Evolutionary conservation across 2,797 vertebrate genomes (phyloP), one percentile per base, ranked within the genome.

Genomic region (Propithecus perrieri): DNA sequence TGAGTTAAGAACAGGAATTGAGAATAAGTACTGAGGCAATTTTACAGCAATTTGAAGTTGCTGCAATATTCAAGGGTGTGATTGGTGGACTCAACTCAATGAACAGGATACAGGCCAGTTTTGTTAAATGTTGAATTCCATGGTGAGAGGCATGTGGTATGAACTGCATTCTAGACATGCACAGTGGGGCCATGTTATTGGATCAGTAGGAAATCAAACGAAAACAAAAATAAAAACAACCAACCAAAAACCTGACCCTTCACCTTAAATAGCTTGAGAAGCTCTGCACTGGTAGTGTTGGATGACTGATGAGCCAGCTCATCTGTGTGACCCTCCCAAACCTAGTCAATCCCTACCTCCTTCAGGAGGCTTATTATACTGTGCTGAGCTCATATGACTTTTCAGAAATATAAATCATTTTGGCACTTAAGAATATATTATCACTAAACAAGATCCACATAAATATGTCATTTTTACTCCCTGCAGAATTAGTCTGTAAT

Each of bases 351-450:
- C 46, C 46, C 65, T 50, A 75, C 26, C 30, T 84, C 48, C 38
- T 72, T 79, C 7, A 20, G 28, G 17, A 92, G 35, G 48, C 30
- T 80, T 57, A 38, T 26, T 69, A 65, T 38, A 55, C 72, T 85
- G 2, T 50, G 26, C 84, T 84, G 14, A 71, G 24, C 48, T 67
- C 89, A 46, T 35, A 50, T 30, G 72, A 80, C 43, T 75, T 79
- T 83, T 83, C 3, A 53, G 35, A 75, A 95, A 86, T 50, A 92
- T 38, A 74, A 95, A 41, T 74, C 13, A 95, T 72, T 86, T 71
- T 46, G 46, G 35, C 55, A 81, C 46, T 89, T 75, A 93, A 12
- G 17, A 87, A 67, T 48, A 81, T 57, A 28, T 71, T 93, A 71
- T 35, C 78, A 78, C n/a, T 43, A 91, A 93, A 83, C 22, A 92